Percentiles rank a stretch among this genome's conserved stretches.
Evolutionary conservation across 2,888 invertebrate genomes (phyloP).

Genomic region (Drosophila tanythrix): DNA sequence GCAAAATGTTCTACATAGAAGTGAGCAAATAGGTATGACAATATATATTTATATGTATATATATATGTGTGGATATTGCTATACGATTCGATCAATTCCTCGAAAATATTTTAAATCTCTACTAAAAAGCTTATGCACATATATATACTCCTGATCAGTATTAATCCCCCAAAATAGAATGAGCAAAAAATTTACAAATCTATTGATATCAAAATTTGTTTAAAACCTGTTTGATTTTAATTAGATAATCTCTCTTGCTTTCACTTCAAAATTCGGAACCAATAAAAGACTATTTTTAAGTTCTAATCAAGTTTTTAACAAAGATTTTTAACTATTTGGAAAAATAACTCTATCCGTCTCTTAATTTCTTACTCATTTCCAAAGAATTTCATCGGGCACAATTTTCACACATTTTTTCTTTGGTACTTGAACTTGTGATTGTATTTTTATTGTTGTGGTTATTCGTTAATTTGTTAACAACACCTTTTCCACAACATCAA

Average conservation of each 20-base stretch:
- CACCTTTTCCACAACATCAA: conserved; percentile 12
- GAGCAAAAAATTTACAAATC: background rate
- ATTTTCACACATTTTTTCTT: conserved; percentile 8
- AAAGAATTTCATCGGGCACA: background rate
- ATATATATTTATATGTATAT: background rate
- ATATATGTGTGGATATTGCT: background rate
- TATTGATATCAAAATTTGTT: rapidly evolving
- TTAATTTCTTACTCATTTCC: background rate
- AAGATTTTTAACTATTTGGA: background rate
- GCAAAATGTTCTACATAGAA: conserved; percentile 6
- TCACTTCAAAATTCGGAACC: background rate
- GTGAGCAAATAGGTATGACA: background rate
- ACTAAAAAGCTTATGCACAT: background rate
- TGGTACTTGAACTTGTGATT: conserved; percentile 2
- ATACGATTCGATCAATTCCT: background rate
- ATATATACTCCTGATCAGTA: background rate
- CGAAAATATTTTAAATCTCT: background rate
- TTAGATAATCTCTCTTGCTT: background rate
- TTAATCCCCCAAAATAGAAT: background rate
- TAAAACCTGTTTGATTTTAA: background rate
- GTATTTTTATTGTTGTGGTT: conserved; percentile 14
- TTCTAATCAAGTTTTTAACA: background rate
- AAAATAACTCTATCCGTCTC: background rate
- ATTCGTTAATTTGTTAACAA: conserved; percentile 11
- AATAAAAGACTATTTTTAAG: background rate